Base-by-base conservation (phyloP, 2,113 vertebrate genomes). In the Podilymbus podiceps region DNA sequence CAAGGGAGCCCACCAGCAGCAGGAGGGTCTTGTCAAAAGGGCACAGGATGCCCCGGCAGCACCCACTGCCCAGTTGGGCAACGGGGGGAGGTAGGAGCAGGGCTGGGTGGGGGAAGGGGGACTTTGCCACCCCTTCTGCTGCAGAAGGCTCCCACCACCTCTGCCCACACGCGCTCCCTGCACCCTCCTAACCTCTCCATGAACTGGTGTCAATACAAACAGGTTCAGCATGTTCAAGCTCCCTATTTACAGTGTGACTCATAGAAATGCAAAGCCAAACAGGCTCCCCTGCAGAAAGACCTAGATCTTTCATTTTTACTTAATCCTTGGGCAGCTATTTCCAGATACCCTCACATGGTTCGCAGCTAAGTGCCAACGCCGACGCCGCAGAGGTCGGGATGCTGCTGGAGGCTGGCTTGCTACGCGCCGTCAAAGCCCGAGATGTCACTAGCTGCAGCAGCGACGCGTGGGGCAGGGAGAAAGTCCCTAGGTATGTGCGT, bases 131-230 rank as follows among this genome's bases (percentile, higher is more conserved):
- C 38, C 27, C 56, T 31, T 75, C 60, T 87, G 67, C 75, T 17
- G 19, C 46, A 19, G 59, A 38, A 12, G 31, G 49, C 42, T 80
- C 60, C 60, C 35, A 21, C 14, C 9, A 3, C 40, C 33, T 31
- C 75, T 28, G 46, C 35, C 85, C 67, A 4, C 2, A 3, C 1
- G 0, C 0, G 0, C n/a, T 33, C 38, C 47, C 62, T 47, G 40
- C 72, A 38, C 46, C 33, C 53, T 49, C 72, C 46, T 19, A 5
- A 17, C 0, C 0, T 30, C 72, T 59, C 33, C 30, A 2, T 2
- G 4, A 52, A 28, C 25, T 15, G 73, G 40, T 56, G 73, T 77
- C 73, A 23, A 3, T 40, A 56, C 31, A 31, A 75, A 30, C 1
- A 3, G 58, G 56, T 82, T 94, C 71, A 33, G 87, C 66, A 40